Conservation (phyloP, 2,797 vertebrate genomes). For the Rhinichthys osculus region DNA sequence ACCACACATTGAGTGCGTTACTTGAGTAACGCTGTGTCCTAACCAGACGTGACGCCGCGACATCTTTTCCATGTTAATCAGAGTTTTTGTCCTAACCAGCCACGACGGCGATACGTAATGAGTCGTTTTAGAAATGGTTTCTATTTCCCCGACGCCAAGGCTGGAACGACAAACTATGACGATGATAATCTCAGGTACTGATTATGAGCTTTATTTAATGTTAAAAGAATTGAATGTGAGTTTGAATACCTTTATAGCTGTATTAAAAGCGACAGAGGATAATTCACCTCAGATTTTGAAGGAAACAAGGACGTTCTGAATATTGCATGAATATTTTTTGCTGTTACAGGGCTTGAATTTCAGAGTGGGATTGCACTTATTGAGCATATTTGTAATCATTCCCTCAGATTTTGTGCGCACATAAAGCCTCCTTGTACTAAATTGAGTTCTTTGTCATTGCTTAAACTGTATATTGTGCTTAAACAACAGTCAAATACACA, state of each 20-base stretch:
- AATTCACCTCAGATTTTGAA: background rate
- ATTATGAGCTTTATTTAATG: background rate
- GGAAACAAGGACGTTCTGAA: background rate
- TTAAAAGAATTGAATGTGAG: background rate
- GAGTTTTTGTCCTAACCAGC: background rate
- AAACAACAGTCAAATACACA: no score
- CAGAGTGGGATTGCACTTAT: no score
- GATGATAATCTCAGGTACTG: background rate
- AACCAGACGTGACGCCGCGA: background rate
- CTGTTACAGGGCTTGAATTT: no score
- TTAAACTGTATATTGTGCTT: no score
- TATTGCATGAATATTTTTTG: no score
- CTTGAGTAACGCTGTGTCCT: background rate
- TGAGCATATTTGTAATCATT: no score
- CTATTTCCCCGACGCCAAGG: background rate
- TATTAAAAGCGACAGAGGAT: background rate
- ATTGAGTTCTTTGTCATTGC: no score
- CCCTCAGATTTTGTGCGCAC: no score
- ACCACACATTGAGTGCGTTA: slow-evolving; percentile 14
- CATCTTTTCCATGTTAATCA: background rate
- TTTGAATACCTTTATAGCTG: background rate
- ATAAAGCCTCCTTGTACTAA: no score
- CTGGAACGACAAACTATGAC: background rate
- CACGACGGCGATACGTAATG: background rate
- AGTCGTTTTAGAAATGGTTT: background rate